These are phyloP conservation scores for Nephila pilipes DNA, from an alignment of 1,140 invertebrate genomes.

Conservation along the genomic window DNA sequence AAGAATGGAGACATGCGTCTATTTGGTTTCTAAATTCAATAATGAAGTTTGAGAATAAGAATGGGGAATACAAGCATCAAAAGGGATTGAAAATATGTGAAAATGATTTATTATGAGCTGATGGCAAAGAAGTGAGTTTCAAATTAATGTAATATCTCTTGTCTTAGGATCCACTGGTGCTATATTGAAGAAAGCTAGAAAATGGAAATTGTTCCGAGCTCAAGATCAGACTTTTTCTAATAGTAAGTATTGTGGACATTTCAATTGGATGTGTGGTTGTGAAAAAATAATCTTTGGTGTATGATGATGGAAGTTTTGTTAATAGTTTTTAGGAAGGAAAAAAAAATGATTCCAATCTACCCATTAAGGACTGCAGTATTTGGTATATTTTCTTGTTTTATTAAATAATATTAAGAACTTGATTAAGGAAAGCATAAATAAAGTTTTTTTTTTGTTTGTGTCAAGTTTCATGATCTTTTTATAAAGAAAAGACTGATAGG, in stretches of 20 bases:
- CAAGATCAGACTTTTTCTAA: conserved; percentile 45
- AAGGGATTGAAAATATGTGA: neutral
- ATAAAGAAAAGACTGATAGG: too few relatives aligned
- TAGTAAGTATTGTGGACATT: conserved; percentile 50
- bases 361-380: neutral
- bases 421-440: neutral
- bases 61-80: neutral
- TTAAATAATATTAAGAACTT: neutral
- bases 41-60: neutral
- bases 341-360: neutral
- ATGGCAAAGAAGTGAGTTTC: neutral
- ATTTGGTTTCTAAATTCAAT: neutral
- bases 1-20: neutral
- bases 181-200: conserved; percentile 66
- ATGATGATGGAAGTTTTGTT: neutral
- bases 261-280: neutral
- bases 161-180: conserved; percentile 54
- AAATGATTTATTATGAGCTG: conserved; percentile 6
- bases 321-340: neutral
- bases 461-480: too few relatives aligned
- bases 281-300: neutral
- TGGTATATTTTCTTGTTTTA: neutral
- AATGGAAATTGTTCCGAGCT: conserved; percentile 65
- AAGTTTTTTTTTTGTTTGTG: too few relatives aligned
- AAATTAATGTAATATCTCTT: conserved; percentile 59